These are phyloP conservation scores for Pristionchus maxplancki DNA, from an alignment of 2,888 invertebrate species.

Conservation along the genomic window DNA sequence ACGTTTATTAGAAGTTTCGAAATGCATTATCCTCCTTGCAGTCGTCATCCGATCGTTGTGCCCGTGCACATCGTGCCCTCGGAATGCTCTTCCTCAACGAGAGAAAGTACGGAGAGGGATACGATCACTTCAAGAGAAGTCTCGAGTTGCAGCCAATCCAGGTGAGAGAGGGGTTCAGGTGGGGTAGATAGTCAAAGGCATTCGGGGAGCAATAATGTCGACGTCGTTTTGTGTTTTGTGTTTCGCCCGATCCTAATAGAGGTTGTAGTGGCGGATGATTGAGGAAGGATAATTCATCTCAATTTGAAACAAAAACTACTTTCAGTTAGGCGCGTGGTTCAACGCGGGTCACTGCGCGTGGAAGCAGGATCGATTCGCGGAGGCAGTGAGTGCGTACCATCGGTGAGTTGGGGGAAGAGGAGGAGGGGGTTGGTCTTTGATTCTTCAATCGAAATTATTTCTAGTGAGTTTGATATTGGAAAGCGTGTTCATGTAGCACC, in stretches of 20 bases:
- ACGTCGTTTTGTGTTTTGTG: too few species aligned
- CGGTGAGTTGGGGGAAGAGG: conserved; percentile 49
- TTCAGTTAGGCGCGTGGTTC: conserved; percentile 69
- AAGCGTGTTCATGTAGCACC: too few species aligned
- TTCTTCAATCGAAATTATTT: too few species aligned
- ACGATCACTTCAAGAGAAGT: conserved; percentile 77
- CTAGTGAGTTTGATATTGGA: too few species aligned
- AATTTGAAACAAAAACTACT: too few species aligned
- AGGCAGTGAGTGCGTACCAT: conserved; percentile 62
- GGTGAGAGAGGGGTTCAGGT: conserved; percentile 50
- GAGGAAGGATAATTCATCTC: too few species aligned
- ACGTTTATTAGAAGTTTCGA: too few species aligned
- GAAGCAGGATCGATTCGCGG: conserved; percentile 71
- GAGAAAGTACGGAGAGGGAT: conserved; percentile 80
- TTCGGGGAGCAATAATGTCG: not conserved
- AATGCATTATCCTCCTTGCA: too few species aligned
- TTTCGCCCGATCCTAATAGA: too few species aligned
- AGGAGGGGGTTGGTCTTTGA: too few species aligned
- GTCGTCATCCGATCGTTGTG: conserved; percentile 83
- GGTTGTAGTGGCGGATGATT: too few species aligned
- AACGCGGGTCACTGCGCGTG: conserved; percentile 74
- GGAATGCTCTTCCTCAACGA: conserved; percentile 86
- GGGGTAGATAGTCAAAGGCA: not conserved
- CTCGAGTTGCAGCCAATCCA: conserved; percentile 72
- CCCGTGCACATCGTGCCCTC: conserved; percentile 91